Conservation (phyloP, 2,113 vertebrate species). For the Callithrix jacchus region DNA sequence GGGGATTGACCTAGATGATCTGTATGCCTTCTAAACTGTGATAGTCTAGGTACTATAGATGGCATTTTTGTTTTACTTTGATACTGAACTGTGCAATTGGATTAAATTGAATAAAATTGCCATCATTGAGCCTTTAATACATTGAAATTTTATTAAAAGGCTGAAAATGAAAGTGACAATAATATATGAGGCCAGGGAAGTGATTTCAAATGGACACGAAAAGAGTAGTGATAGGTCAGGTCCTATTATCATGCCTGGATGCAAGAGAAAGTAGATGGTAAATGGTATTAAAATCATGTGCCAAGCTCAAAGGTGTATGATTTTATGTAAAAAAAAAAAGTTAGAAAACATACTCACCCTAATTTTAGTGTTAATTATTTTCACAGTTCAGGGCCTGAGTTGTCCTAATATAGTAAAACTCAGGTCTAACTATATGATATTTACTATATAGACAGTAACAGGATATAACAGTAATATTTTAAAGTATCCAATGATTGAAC, state of each 20-base stretch:
- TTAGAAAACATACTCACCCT: not conserved
- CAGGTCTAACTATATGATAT: not conserved
- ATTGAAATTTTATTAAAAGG: constrained; percentile 66
- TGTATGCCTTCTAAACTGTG: constrained; percentile 37
- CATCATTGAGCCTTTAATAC: constrained; percentile 51
- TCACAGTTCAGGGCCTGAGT: not conserved
- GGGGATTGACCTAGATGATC: not conserved
- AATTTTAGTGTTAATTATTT: constrained; percentile 38
- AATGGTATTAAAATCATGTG: constrained; percentile 52
- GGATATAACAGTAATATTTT: not conserved
- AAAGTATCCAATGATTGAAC: not conserved
- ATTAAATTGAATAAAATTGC: constrained; percentile 68
- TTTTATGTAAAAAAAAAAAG: not conserved
- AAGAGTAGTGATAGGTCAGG: constrained; percentile 13
- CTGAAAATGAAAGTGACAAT: constrained; percentile 67
- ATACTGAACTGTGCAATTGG: constrained; percentile 41
- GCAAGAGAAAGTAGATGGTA: constrained; percentile 26
- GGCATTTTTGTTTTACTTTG: constrained; percentile 68
- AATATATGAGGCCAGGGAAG: constrained; percentile 42
- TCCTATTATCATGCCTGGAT: constrained; percentile 26
- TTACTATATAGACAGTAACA: constrained; percentile 22
- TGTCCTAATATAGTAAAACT: constrained; percentile 11
- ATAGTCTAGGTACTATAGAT: constrained; percentile 11
- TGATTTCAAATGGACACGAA: constrained; percentile 61
- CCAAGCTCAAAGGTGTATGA: not conserved